Percentiles rank a stretch among this genome's conserved stretches.
Conservation (phyloP, 35 echinoderm and acorn worm species). For the Holothuria glaberrima region DNA sequence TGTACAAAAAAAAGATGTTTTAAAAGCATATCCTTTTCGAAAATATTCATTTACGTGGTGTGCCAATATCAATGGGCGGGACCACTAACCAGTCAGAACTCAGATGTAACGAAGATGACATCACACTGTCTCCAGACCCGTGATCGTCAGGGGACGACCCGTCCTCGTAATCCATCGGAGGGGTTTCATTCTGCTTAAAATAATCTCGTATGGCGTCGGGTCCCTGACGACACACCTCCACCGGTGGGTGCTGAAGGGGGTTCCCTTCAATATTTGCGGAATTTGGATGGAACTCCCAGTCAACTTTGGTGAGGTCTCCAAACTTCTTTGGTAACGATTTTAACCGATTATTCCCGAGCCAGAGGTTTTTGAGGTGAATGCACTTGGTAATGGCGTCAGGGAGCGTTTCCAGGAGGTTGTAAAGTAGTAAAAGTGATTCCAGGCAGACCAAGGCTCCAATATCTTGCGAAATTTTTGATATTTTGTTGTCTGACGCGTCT, state of each 20-base stretch:
- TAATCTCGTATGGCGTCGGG: conserved; percentile 70
- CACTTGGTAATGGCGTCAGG: conserved; percentile 81
- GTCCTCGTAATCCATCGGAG: background rate
- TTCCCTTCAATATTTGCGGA: conserved; percentile 93
- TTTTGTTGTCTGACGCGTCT: conserved; percentile 88
- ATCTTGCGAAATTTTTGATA: conserved; percentile 56
- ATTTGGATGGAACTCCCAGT: conserved; percentile 75
- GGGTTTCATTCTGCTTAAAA: conserved; percentile 45
- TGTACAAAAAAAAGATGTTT: background rate
- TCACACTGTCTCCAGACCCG: background rate
- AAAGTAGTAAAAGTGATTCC: conserved; percentile 68
- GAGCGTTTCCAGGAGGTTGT: conserved; percentile 74
- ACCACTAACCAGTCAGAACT: conserved; percentile 1
- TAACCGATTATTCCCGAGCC: conserved; percentile 87
- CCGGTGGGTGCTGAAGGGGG: conserved; percentile 71
- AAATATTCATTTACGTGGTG: background rate
- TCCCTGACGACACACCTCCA: conserved; percentile 82
- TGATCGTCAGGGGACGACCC: background rate
- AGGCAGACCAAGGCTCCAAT: conserved; percentile 65
- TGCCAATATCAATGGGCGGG: background rate
- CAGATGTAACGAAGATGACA: background rate
- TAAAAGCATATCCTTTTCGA: background rate
- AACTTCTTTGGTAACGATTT: conserved; percentile 70
- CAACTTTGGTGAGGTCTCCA: conserved; percentile 64
- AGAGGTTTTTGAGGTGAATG: conserved; percentile 67